phyloP scores from a whole-genome alignment of 2,113 vertebrate species.

The Cebus imitator region DNA sequence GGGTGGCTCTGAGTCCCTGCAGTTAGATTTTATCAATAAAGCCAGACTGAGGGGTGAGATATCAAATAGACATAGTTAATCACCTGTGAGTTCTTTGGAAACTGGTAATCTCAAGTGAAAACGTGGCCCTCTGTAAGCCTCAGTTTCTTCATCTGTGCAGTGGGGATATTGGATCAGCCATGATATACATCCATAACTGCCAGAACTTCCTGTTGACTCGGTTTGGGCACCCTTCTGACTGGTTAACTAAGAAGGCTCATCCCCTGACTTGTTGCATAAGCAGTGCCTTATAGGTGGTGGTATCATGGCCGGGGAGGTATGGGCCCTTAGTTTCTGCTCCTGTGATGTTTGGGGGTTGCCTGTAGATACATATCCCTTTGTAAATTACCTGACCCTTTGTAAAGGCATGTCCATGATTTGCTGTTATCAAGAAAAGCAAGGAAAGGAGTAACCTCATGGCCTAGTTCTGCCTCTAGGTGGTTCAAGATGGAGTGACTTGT shows the following conservation, averaged over 20 bases:
- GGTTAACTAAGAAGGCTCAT: slow-evolving; percentile 32
- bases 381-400: slow-evolving; percentile 1
- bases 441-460: not conserved
- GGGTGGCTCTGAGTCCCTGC: not conserved
- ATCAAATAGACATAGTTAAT: not conserved
- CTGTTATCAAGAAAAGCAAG: not conserved
- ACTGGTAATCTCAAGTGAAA: slow-evolving; percentile 14
- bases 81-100: slow-evolving; percentile 26
- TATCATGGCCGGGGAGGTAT: not conserved
- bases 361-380: not conserved
- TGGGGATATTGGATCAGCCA: not conserved
- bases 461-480: slow-evolving; percentile 2
- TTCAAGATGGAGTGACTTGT: not conserved
- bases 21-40: slow-evolving; percentile 48
- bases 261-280: slow-evolving; percentile 16
- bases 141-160: slow-evolving; percentile 53
- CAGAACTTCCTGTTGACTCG: slow-evolving; percentile 51
- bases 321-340: slow-evolving; percentile 26
- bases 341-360: not conserved
- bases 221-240: not conserved
- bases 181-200: slow-evolving; percentile 18
- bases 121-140: not conserved
- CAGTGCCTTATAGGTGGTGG: not conserved
- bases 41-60: not conserved
- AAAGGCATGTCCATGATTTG: slow-evolving; percentile 20